Percentiles rank a stretch among this genome's conserved stretches.
Evolutionary conservation across 2,113 vertebrate species (phyloP).

Genomic region (Egretta garzetta): DNA sequence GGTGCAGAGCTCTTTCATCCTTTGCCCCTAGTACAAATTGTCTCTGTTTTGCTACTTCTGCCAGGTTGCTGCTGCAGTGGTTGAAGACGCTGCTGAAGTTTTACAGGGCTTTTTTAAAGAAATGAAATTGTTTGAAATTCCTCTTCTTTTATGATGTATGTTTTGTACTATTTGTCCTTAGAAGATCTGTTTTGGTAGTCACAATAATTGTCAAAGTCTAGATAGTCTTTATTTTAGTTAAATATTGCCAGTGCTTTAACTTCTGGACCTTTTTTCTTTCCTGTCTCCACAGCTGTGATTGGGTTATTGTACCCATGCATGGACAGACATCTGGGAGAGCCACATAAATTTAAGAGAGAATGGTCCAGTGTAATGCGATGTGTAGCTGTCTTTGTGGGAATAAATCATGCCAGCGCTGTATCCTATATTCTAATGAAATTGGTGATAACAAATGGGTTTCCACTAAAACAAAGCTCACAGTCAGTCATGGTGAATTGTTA

Average conservation of each 20-base stretch:
- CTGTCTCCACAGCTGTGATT: constrained; percentile 83
- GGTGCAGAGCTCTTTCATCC: not conserved
- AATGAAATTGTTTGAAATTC: not conserved
- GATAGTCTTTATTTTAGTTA: not conserved
- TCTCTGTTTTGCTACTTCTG: not conserved
- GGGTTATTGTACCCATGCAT: constrained; percentile 96
- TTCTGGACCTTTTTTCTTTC: constrained; percentile 27
- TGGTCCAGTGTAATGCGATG: constrained; percentile 99
- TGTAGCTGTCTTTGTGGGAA: constrained; percentile 96
- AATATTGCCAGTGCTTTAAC: constrained; percentile 29
- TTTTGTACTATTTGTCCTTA: not conserved
- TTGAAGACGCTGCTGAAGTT: not conserved
- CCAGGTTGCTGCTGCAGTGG: not conserved
- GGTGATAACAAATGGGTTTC: not conserved
- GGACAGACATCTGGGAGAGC: constrained; percentile 90
- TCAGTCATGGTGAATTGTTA: not conserved
- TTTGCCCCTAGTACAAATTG: not conserved
- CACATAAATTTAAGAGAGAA: constrained; percentile 95
- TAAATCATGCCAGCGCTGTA: constrained; percentile 98
- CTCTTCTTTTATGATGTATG: not conserved
- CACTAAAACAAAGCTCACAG: constrained; percentile 9
- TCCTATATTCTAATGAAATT: constrained; percentile 70
- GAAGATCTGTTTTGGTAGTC: not conserved
- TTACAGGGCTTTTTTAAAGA: not conserved
- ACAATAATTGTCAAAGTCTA: not conserved